These are phyloP conservation scores for Xanthia icteritia DNA, from an alignment of 2,888 invertebrate genomes.

Conservation along the genomic window DNA sequence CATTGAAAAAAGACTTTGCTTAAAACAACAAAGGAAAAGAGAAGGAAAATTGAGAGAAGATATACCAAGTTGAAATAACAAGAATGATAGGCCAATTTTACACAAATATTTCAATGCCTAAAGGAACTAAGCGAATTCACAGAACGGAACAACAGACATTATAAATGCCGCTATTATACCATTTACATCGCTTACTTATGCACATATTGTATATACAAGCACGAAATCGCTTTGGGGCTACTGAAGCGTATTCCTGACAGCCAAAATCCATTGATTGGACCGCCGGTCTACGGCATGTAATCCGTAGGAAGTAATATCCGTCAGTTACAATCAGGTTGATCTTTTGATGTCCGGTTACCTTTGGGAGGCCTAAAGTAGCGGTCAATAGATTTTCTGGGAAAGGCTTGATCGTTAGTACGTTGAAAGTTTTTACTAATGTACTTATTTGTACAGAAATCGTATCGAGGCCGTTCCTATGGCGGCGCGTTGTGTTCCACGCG, in stretches of 20 bases:
- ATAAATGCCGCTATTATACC: constrained; percentile 3
- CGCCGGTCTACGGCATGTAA: constrained; percentile 23
- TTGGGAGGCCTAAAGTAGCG: constrained; percentile 5
- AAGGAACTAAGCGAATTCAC: background rate
- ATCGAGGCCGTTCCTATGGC: too few relatives aligned
- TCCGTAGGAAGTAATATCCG: constrained; percentile 50
- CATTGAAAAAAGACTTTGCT: background rate
- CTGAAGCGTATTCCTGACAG: constrained; percentile 28
- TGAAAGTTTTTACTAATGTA: background rate
- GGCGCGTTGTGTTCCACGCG: too few relatives aligned
- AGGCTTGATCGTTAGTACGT: background rate
- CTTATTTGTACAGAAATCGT: background rate
- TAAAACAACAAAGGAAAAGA: background rate
- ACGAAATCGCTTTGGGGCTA: constrained; percentile 37
- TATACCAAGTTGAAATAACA: background rate
- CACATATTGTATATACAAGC: constrained; percentile 15
- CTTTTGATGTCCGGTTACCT: constrained; percentile 28
- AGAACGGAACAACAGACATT: constrained; percentile 8
- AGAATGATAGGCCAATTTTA: background rate
- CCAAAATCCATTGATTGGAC: constrained; percentile 46
- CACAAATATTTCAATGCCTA: background rate
- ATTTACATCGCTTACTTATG: constrained; percentile 16
- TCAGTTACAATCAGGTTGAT: constrained; percentile 35
- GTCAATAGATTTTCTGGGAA: constrained; percentile 6
- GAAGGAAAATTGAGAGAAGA: background rate